These are phyloP conservation scores for Sus cebifrons DNA, from an alignment of 2,797 vertebrate genomes.

Conservation along the genomic window DNA sequence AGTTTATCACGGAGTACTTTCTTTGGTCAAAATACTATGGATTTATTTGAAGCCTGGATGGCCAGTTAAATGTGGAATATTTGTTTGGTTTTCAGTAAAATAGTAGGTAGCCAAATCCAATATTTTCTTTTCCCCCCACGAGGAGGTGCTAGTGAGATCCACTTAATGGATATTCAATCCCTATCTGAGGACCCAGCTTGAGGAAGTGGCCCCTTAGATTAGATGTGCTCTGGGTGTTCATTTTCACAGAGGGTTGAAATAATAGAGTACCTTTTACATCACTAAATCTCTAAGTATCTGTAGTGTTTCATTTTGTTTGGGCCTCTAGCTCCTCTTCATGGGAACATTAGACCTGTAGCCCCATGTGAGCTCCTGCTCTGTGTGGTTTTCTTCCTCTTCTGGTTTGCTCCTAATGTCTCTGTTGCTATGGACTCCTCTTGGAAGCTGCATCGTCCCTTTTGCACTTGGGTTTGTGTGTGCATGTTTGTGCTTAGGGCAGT, in stretches of 20 bases:
- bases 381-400: neutral
- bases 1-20: neutral
- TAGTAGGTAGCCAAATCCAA: neutral
- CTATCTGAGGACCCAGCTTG: neutral
- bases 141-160: neutral
- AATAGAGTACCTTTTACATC: neutral
- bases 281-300: neutral
- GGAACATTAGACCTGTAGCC: neutral
- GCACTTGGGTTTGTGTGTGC: neutral
- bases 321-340: neutral
- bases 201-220: neutral
- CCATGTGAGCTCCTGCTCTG: neutral
- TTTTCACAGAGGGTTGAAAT: constrained; percentile 47
- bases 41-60: constrained; percentile 18
- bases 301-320: constrained; percentile 5
- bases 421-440: neutral
- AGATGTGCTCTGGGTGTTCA: neutral
- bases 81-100: constrained; percentile 53
- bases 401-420: neutral
- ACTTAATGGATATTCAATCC: neutral
- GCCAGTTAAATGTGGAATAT: constrained; percentile 26
- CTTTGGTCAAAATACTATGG: neutral
- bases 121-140: neutral
- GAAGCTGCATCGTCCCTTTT: neutral
- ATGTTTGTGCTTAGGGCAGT: rapidly evolving